Evolutionary conservation across 2,888 invertebrate genomes (phyloP).

Genomic region (Griposia aprilina): DNA sequence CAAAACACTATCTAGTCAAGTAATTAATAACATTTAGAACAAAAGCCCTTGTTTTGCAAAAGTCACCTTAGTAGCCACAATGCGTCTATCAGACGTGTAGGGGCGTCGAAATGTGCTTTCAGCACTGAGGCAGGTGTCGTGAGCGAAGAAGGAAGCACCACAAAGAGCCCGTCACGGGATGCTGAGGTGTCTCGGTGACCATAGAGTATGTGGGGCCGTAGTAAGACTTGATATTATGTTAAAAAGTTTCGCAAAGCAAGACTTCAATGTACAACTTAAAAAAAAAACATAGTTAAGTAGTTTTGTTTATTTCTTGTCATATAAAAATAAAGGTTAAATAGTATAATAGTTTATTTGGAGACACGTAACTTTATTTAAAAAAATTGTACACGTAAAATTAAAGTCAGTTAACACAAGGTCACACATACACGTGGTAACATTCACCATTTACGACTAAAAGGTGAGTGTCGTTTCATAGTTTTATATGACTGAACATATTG

Average conservation of each 20-base stretch:
- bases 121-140: conserved; percentile 73
- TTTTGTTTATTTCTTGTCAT: background rate
- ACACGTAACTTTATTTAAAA: background rate
- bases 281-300: background rate
- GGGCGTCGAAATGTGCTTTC: conserved; percentile 80
- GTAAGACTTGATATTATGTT: conserved; percentile 8
- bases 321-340: background rate
- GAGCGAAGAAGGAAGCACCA: conserved; percentile 78
- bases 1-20: conserved; percentile 21
- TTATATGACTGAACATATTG: background rate
- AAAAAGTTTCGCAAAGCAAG: background rate
- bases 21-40: conserved; percentile 52
- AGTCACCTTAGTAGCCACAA: conserved; percentile 58
- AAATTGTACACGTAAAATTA: background rate
- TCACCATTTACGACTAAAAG: background rate
- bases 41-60: conserved; percentile 41
- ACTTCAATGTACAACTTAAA: background rate
- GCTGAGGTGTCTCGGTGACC: conserved; percentile 75
- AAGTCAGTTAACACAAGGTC: background rate
- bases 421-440: background rate
- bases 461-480: background rate
- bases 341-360: background rate
- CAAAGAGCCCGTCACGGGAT: conserved; percentile 79
- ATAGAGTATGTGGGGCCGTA: conserved; percentile 58
- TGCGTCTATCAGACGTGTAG: conserved; percentile 68